These are phyloP conservation scores for Hedya salicella DNA, from an alignment of 2,888 invertebrate genomes.

Conservation along the genomic window DNA sequence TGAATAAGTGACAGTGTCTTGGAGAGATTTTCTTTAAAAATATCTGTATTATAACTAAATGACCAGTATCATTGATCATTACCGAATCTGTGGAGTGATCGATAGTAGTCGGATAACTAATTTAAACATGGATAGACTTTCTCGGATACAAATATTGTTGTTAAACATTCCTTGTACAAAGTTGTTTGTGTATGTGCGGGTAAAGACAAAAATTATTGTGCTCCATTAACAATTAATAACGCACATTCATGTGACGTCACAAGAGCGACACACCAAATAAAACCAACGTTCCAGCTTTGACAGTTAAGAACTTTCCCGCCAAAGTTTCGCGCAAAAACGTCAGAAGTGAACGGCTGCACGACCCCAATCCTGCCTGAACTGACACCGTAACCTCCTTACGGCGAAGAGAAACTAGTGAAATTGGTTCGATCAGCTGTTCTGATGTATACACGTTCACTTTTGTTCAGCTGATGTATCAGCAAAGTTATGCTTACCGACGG, in stretches of 20 bases:
- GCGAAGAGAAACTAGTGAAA: conserved; percentile 38
- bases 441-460: conserved; percentile 34
- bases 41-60: no score
- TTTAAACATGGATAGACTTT: no score
- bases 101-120: no score
- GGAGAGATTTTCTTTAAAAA: no score
- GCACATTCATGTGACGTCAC: background rate
- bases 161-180: no score
- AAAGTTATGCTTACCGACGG: conserved; percentile 9
- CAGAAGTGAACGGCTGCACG: conserved; percentile 36
- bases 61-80: no score
- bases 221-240: background rate
- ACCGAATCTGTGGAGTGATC: no score
- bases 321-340: conserved; percentile 42
- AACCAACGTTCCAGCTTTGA: conserved; percentile 19
- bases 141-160: no score
- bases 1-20: no score
- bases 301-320: conserved; percentile 31
- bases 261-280: background rate
- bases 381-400: conserved; percentile 40
- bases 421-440: conserved; percentile 26
- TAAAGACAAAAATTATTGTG: no score
- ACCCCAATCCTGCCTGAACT: conserved; percentile 27
- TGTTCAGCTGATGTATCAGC: conserved; percentile 20
- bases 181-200: no score